Percentiles rank a stretch among this genome's conserved stretches.
Evolutionary conservation across 1,140 invertebrate species (phyloP).

Genomic region (Drosophila sulfurigaster): DNA sequence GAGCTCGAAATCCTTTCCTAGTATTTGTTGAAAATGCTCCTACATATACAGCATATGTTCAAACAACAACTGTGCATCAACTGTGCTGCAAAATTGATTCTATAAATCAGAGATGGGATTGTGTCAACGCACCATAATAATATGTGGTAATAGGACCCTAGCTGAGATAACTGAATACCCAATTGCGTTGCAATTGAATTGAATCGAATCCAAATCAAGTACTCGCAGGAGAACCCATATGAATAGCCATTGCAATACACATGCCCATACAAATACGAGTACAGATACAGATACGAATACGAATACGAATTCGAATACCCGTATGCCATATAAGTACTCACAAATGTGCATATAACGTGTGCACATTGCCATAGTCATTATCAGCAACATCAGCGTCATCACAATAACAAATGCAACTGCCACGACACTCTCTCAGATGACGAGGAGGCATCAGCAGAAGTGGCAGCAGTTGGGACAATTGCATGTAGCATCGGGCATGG

Average conservation of each 20-base stretch:
- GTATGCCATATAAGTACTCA: constrained; percentile 56
- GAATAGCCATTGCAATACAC: background rate
- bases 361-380: constrained; percentile 80
- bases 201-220: constrained; percentile 48
- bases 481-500: background rate
- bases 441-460: constrained; percentile 6
- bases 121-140: constrained; percentile 1
- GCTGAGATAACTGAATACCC: constrained; percentile 11
- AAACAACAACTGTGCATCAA: background rate
- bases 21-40: background rate
- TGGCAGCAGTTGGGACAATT: no score
- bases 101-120: background rate
- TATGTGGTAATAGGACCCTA: constrained; percentile 2
- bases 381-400: constrained; percentile 70
- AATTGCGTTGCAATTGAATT: constrained; percentile 46
- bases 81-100: background rate
- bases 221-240: constrained; percentile 16
- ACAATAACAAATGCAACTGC: constrained; percentile 50
- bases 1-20: background rate
- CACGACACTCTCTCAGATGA: constrained; percentile 6
- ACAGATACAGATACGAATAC: no score
- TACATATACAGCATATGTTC: background rate
- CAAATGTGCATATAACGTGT: constrained; percentile 75
- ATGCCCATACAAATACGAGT: background rate
- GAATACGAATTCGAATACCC: background rate